Base-by-base conservation (phyloP, 2,113 vertebrate species). In the Phodopus roborovskii region DNA sequence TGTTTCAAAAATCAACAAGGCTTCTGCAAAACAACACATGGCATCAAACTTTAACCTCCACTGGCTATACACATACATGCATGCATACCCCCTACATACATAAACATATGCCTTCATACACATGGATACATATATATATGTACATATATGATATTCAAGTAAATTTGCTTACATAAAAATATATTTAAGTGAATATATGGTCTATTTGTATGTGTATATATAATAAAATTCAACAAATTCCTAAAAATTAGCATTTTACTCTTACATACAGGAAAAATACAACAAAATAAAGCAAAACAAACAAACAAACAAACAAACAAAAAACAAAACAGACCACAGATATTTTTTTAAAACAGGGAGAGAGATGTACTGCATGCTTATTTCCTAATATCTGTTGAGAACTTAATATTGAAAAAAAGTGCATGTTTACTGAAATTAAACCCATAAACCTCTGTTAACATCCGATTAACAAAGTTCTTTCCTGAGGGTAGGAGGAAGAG, bases 321-420 rank as follows among this genome's bases (percentile, higher is more conserved):
- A n/a, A 45, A 45, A 45, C 45, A 45, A 70, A 50, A 30, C 2
- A 79, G 10, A 70, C 5, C 16, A 66, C 22, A 90, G 36, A 56
- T 30, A 22, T 68, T 36, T 91, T 93, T 83, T 81, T 45, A 45
- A 39, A 66, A 68, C 28, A 8, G 8, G 0, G 26, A 24, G 3
- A 22, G 5, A 15, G n/a, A 84, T 71, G 4, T 3, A 30, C 62
- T 84, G n/a, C 8, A 45, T 68, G 90, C 50, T 84, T 83, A 81
- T 88, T 94, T 97, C 22, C 39, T 78, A 95, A 88, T 39, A 85
- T 77, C 50, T 78, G 2, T 48, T 77, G 83, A 95, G 15, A 91
- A 90, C 68, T 68, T 48, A 60, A 22, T 84, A 84, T 48, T 58
- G 36, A 96, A 90, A 64, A 79, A 79, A 89, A 90, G 36, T 33